These are phyloP conservation scores for Sebastes oblongus DNA, from an alignment of 2,797 vertebrate genomes.

Conservation along the genomic window DNA sequence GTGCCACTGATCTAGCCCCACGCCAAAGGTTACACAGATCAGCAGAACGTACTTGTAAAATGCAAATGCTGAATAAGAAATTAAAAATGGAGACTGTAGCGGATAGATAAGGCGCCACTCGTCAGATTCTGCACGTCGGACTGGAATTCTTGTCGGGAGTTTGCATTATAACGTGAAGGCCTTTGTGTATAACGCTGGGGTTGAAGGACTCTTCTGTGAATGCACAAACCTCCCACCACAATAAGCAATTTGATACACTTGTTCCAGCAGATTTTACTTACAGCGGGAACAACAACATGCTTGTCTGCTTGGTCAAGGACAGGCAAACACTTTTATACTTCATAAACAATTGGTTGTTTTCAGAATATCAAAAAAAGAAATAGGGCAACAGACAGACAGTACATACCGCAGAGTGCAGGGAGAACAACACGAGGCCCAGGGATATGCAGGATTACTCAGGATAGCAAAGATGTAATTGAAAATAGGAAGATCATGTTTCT, in stretches of 20 bases:
- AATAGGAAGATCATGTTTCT: conserved; percentile 53
- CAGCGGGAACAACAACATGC: conserved; percentile 15
- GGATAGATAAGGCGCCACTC: conserved; percentile 42
- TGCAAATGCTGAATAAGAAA: conserved; percentile 57
- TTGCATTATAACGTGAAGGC: conserved; percentile 27
- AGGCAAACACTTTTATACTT: background rate
- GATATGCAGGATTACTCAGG: conserved; percentile 43
- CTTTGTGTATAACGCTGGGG: conserved; percentile 24
- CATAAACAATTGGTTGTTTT: conserved; percentile 14
- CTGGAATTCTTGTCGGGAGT: conserved; percentile 26
- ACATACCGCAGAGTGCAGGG: background rate
- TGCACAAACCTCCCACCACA: conserved; percentile 37
- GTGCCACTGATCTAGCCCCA: conserved; percentile 54
- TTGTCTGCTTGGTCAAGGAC: conserved; percentile 14
- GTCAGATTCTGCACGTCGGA: conserved; percentile 27
- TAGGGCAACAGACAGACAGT: background rate
- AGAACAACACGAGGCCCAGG: background rate
- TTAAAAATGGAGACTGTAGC: conserved; percentile 34
- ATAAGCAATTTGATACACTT: conserved; percentile 43
- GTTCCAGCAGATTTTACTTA: conserved; percentile 28
- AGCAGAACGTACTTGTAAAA: conserved; percentile 57
- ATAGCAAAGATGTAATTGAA: conserved; percentile 56
- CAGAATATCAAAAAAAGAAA: background rate
- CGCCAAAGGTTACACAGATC: conserved; percentile 65
- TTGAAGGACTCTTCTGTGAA: conserved; percentile 43